Percentiles rank a stretch among this genome's conserved stretches.
Conservation (phyloP, 2,113 vertebrate genomes). For the Erythrolamprus reginae region DNA sequence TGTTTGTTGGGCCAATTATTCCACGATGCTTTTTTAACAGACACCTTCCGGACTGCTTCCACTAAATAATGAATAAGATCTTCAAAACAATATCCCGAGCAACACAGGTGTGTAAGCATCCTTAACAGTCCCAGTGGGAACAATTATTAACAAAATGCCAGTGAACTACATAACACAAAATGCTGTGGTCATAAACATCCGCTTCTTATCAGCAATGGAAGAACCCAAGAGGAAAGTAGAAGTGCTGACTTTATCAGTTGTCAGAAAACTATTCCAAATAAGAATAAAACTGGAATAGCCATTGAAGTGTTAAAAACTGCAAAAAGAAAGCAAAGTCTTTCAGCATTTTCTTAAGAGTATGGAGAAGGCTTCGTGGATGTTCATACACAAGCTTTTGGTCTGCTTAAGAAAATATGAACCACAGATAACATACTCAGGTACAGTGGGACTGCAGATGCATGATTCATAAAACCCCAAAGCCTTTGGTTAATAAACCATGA, state of each 20-base stretch:
- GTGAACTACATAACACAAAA: background rate
- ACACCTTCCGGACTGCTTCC: background rate
- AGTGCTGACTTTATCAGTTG: background rate
- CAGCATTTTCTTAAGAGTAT: background rate
- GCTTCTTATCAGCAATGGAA: background rate
- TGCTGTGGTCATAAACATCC: background rate
- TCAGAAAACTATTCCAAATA: background rate
- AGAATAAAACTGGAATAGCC: background rate
- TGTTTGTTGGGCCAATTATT: background rate
- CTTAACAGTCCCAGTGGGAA: background rate
- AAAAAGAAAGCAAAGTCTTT: background rate
- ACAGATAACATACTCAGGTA: background rate
- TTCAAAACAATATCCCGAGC: background rate
- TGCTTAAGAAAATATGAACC: background rate
- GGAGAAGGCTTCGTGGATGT: background rate
- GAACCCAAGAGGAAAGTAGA: background rate
- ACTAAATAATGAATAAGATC: background rate
- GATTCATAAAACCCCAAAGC: background rate
- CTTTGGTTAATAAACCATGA: background rate
- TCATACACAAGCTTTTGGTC: background rate
- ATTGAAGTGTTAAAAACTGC: background rate
- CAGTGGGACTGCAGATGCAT: background rate
- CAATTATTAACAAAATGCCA: conserved; percentile 1
- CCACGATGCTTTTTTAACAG: background rate
- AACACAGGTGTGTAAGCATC: background rate